Evolutionary conservation across 2,888 invertebrate genomes (phyloP), one percentile per base, ranked within the genome.

Genomic region (Eupithecia centaureata): DNA sequence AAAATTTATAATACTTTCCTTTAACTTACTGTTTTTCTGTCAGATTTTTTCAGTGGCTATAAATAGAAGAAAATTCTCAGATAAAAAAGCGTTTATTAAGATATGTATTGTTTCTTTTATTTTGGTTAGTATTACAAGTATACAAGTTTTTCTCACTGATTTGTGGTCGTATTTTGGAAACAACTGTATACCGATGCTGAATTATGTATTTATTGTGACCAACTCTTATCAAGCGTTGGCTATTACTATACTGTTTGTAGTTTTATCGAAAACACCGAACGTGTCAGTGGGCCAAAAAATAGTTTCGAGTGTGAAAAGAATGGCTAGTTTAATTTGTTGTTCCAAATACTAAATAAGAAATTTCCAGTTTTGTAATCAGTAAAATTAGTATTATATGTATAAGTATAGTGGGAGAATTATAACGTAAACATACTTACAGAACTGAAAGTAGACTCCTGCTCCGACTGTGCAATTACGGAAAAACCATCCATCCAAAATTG

Each of bases 61-160:
- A 2, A 66, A 22, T 56, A 30, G 62, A 70, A 61, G 68, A 69
- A 51, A 33, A 74, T 28, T 22, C 47, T 57, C 15, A 54, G 71
- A 67, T 18, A 35, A 61, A 22, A 68, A 68, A 42, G 47, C 70
- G n/a, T 72, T 80, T 15, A 59, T 82, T n/a, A 77, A 63, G 63
- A 78, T 70, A 4, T 74, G 74, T 63, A 58, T 85, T 0, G 75
- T 88, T 0, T 80, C 83, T 0, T 86, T 88, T 12, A 74, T 86
- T 5, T 73, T 90, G 25, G 77, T 89, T 0, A 81, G 81, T 27
- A 81, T 88, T 7, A 82, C 86, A 0, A 86, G 87, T 70, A 61
- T 89, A 10, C 90, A 90, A 73, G 83, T 89, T 0, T 74, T 90
- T 0, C 18, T 82, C 0, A 89, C 89, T 72, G 65, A 1, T 77